A percentile compares a stretch with the other conserved stretches of the same genome.
Conservation (phyloP, 1,140 invertebrate species). For the Physella acuta region DNA sequence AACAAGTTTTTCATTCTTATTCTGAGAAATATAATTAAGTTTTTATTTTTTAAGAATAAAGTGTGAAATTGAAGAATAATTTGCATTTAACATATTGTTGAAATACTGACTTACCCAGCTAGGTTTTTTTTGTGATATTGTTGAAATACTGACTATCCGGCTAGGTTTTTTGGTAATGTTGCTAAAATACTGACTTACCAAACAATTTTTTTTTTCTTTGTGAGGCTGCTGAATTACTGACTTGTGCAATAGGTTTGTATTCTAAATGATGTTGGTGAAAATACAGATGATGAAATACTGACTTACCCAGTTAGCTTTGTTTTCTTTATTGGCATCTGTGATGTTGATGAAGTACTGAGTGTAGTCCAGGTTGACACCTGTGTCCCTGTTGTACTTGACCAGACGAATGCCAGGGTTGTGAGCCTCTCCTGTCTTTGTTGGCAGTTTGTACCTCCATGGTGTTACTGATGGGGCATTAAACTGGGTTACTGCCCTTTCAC, state of each 20-base stretch:
- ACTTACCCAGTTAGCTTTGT: conserved; percentile 56
- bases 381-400: conserved; percentile 83
- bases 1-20: not conserved
- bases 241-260: too few species aligned
- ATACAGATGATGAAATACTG: too few species aligned
- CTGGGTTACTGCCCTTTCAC: conserved; percentile 24
- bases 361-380: conserved; percentile 82
- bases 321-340: conserved; percentile 69
- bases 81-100: too few species aligned
- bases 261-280: too few species aligned
- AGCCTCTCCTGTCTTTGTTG: conserved; percentile 27
- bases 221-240: not conserved
- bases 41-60: too few species aligned
- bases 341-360: conserved; percentile 87
- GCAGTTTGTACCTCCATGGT: conserved; percentile 41
- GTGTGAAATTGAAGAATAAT: too few species aligned
- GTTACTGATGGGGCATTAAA: conserved; percentile 48
- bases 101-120: too few species aligned
- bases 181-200: too few species aligned
- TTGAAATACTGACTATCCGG: too few species aligned
- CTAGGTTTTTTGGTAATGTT: too few species aligned
- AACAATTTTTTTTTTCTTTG: not conserved
- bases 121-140: too few species aligned
- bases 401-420: conserved; percentile 82
- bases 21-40: not conserved